Percentiles rank a stretch among this genome's conserved stretches.
Evolutionary conservation across 2,113 vertebrate species (phyloP).

Genomic region (Xiphorhynchus elegans): DNA sequence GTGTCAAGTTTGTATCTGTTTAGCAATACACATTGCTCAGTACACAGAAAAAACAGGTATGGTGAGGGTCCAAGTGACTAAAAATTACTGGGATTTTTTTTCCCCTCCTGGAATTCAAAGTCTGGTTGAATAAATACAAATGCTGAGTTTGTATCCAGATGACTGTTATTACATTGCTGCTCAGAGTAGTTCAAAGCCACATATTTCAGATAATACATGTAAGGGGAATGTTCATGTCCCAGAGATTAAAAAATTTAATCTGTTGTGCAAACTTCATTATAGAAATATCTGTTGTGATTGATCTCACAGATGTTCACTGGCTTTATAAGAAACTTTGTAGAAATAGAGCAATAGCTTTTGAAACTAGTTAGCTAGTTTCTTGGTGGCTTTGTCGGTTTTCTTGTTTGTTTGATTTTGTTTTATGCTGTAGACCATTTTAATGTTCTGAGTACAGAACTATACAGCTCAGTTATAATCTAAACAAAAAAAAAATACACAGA

Average conservation of each 20-base stretch:
- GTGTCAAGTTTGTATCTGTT: background rate
- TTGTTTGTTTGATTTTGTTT: background rate
- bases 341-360: background rate
- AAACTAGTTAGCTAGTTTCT: background rate
- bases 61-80: background rate
- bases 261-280: rapidly evolving
- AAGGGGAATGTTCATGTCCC: background rate
- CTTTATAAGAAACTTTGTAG: background rate
- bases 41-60: background rate
- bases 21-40: background rate
- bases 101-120: background rate
- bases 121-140: background rate
- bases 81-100: background rate
- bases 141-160: background rate
- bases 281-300: background rate
- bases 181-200: background rate
- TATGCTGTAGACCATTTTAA: background rate
- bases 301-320: background rate
- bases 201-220: background rate
- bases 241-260: background rate
- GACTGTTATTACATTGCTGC: rapidly evolving
- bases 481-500: background rate
- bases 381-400: background rate
- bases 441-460: background rate
- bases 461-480: background rate